Conservation (phyloP, 1,140 invertebrate species). For the Pseudachorutes palmiensis region DNA sequence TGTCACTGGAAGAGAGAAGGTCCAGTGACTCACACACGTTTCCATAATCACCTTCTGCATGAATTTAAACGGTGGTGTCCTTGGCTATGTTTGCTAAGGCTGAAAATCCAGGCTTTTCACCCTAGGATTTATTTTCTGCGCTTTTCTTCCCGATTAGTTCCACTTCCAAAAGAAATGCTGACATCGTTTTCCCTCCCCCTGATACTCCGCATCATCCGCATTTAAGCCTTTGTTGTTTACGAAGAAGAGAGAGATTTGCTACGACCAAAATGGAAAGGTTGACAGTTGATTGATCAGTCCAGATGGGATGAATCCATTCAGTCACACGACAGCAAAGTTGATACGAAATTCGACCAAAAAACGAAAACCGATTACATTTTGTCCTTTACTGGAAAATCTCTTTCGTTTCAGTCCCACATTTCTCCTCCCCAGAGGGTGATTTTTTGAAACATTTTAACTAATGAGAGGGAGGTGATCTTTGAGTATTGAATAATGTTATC, state of each 20-base stretch:
- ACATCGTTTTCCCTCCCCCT: not conserved
- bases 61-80: not conserved
- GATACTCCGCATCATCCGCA: not conserved
- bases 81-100: not conserved
- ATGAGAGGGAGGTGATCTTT: not conserved
- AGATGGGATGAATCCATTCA: too few relatives aligned
- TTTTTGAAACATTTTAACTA: not conserved
- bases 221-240: conserved; percentile 23
- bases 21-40: too few relatives aligned
- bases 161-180: not conserved
- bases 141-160: conserved; percentile 2
- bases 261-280: conserved; percentile 31
- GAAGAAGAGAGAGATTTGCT: conserved; percentile 26
- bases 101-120: not conserved
- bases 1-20: too few relatives aligned
- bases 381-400: too few relatives aligned
- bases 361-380: too few relatives aligned
- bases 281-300: conserved; percentile 35
- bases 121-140: not conserved
- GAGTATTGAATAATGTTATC: not conserved
- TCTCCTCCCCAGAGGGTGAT: too few relatives aligned
- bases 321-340: too few relatives aligned
- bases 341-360: too few relatives aligned
- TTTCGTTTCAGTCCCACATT: too few relatives aligned
- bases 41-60: too few relatives aligned